Evolutionary conservation across 1,140 invertebrate species (phyloP).

Genomic region (Drosophila biarmipes): DNA sequence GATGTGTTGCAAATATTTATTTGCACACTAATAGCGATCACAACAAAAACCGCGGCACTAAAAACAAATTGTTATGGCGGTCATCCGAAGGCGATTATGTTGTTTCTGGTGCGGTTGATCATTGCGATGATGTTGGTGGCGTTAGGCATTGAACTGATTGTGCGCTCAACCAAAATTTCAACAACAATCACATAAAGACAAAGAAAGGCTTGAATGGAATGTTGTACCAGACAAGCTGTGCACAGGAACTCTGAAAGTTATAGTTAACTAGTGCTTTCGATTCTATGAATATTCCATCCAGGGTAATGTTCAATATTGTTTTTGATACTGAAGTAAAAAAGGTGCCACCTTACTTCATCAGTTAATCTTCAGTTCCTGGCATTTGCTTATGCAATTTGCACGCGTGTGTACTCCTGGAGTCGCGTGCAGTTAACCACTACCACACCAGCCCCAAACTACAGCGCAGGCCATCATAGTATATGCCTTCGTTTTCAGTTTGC

Average conservation of each 20-base stretch:
- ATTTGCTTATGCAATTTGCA: slow-evolving; percentile 65
- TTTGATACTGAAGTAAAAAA: neutral
- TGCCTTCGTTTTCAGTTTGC: slow-evolving; percentile 16
- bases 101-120: slow-evolving; percentile 16
- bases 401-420: slow-evolving; percentile 29
- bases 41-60: slow-evolving; percentile 44
- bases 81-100: slow-evolving; percentile 17
- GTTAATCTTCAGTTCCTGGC: slow-evolving; percentile 11
- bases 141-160: slow-evolving; percentile 79
- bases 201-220: neutral
- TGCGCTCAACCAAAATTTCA: slow-evolving; percentile 71
- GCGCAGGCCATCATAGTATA: slow-evolving; percentile 15
- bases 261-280: no score
- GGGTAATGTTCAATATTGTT: no score
- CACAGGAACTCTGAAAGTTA: no score
- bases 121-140: slow-evolving; percentile 10
- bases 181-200: slow-evolving; percentile 30
- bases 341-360: slow-evolving; percentile 14
- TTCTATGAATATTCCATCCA: no score
- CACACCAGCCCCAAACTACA: slow-evolving; percentile 30
- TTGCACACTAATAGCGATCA: slow-evolving; percentile 52
- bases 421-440: slow-evolving; percentile 61
- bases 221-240: neutral
- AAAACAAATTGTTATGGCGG: slow-evolving; percentile 72
- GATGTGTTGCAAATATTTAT: slow-evolving; percentile 37